phyloP scores from a whole-genome alignment of 2,113 vertebrate species.

The Struthidea cinerea region DNA sequence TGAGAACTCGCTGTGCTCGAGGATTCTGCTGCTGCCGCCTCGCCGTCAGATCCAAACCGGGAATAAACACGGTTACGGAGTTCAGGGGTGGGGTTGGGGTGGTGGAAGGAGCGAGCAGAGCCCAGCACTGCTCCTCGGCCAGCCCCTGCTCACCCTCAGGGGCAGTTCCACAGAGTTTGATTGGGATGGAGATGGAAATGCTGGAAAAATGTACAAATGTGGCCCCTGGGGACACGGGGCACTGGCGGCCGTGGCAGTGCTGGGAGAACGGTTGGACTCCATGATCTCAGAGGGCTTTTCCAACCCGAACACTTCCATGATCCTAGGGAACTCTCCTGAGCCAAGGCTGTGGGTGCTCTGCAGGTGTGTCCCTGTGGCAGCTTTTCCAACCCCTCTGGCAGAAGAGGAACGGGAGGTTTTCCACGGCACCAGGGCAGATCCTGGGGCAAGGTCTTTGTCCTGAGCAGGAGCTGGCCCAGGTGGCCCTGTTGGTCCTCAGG shows the following conservation, averaged over 20 bases:
- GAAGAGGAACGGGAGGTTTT: accelerated
- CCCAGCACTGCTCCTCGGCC: neutral
- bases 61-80: accelerated
- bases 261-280: neutral
- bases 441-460: neutral
- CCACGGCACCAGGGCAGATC: accelerated
- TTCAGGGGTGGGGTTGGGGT: accelerated
- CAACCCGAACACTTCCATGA: accelerated
- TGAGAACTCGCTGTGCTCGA: conserved; percentile 76
- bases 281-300: neutral
- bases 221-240: neutral
- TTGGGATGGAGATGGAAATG: accelerated
- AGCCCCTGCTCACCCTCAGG: accelerated
- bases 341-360: accelerated
- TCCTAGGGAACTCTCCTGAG: neutral
- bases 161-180: accelerated
- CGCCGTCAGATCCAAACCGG: neutral
- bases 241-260: neutral
- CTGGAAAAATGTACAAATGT: accelerated
- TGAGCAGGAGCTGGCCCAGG: neutral
- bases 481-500: neutral
- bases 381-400: neutral
- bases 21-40: conserved; percentile 56
- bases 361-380: accelerated
- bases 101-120: neutral